A percentile compares a stretch with the other conserved stretches of the same genome.
Conservation (phyloP, 2,888 invertebrate genomes). For the Meliscaeva auricollis region DNA sequence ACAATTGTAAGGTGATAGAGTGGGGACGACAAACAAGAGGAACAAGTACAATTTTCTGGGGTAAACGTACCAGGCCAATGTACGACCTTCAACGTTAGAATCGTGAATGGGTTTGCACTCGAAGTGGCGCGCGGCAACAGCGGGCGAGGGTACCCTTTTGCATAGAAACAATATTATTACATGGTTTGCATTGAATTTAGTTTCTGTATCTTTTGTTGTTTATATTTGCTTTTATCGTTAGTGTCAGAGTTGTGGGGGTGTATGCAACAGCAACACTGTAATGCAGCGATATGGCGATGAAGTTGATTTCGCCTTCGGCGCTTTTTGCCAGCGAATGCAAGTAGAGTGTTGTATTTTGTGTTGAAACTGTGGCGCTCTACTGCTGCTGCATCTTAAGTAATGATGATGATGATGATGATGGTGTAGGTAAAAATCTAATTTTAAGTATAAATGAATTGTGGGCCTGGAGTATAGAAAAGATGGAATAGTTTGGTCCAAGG, state of each 20-base stretch:
- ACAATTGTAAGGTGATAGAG: not conserved
- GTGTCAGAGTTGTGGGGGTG: constrained; percentile 36
- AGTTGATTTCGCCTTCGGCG: constrained; percentile 67
- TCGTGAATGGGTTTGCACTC: constrained; percentile 69
- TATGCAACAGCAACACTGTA: not conserved
- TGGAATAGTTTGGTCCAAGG: constrained; percentile 47
- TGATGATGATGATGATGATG: not conserved
- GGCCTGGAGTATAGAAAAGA: not conserved
- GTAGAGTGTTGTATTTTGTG: constrained; percentile 58
- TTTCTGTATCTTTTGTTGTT: constrained; percentile 38
- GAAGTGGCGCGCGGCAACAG: constrained; percentile 48
- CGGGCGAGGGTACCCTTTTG: constrained; percentile 63
- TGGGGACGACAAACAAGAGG: not conserved
- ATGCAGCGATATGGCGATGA: constrained; percentile 7
- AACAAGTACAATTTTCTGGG: constrained; percentile 77
- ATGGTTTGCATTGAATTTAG: constrained; percentile 57
- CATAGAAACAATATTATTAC: constrained; percentile 62
- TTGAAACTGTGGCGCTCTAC: constrained; percentile 8
- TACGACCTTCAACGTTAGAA: constrained; percentile 80
- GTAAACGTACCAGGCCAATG: constrained; percentile 81
- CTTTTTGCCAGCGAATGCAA: constrained; percentile 25
- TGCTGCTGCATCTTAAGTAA: not conserved
- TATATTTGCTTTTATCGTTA: constrained; percentile 64
- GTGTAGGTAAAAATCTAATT: constrained; percentile 32
- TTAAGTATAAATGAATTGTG: constrained; percentile 29